Percentiles rank a stretch among this genome's conserved stretches.
Conservation (phyloP, 2,888 invertebrate genomes). For the Celastrina argiolus region DNA sequence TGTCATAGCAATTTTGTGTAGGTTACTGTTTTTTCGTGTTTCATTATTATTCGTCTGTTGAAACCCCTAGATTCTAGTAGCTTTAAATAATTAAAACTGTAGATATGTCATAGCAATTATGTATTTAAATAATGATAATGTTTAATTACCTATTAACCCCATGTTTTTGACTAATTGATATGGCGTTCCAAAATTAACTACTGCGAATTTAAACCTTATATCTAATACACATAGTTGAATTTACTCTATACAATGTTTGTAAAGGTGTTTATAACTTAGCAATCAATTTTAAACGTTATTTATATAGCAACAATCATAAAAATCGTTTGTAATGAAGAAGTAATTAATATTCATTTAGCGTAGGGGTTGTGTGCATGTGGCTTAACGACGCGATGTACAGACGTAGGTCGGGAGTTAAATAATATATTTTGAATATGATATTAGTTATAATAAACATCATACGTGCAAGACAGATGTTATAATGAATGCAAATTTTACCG, state of each 20-base stretch:
- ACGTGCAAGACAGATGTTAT: neutral
- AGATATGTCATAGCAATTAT: neutral
- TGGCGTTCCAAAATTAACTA: neutral
- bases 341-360: neutral
- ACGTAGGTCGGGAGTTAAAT: neutral
- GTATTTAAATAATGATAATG: neutral
- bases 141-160: neutral
- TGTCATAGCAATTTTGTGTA: no score
- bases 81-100: neutral
- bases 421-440: constrained; percentile 5
- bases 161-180: neutral
- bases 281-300: constrained; percentile 3
- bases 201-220: neutral
- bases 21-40: no score
- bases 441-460: neutral
- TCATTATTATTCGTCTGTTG: no score
- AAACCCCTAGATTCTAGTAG: no score
- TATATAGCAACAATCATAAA: neutral
- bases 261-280: neutral
- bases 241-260: neutral
- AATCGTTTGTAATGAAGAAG: neutral
- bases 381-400: neutral
- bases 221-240: neutral
- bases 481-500: no score
- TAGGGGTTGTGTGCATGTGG: neutral